Conservation (phyloP, 1,140 invertebrate genomes). For the Drosophila seguyi region DNA sequence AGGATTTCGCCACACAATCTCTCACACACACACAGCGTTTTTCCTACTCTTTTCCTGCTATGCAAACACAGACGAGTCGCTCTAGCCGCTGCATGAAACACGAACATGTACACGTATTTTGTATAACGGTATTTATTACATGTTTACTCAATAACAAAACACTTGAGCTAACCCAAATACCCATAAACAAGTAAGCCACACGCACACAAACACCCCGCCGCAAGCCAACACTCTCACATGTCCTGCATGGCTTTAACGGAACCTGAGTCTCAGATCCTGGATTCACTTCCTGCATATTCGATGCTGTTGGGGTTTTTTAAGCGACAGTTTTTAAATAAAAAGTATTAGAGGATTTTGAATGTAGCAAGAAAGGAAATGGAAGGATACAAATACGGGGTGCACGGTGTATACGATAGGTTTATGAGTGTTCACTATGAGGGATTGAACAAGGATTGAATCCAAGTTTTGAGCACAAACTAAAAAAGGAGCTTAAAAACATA, state of each 20-base stretch:
- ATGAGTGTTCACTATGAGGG: background rate
- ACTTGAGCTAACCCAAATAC: conserved; percentile 78
- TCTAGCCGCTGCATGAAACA: conserved; percentile 39
- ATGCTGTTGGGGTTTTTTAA: background rate
- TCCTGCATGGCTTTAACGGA: conserved; percentile 11
- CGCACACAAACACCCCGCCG: conserved; percentile 3
- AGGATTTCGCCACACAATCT: conserved; percentile 56
- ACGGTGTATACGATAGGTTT: background rate
- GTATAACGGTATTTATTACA: conserved; percentile 76
- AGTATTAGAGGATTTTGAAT: background rate
- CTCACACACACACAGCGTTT: conserved; percentile 17
- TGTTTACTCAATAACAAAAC: conserved; percentile 79
- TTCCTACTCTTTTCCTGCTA: conserved; percentile 35
- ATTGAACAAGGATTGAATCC: background rate
- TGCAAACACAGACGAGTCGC: conserved; percentile 59
- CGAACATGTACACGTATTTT: conserved; percentile 71
- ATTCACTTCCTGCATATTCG: conserved; percentile 30
- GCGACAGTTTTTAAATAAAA: conserved; percentile 4
- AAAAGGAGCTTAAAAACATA: background rate
- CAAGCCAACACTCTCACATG: background rate
- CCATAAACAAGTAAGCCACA: conserved; percentile 72
- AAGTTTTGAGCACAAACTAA: background rate
- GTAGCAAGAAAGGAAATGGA: background rate
- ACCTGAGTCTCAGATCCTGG: conserved; percentile 8
- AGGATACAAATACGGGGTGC: too few species aligned